phyloP scores from a whole-genome alignment of 2,113 vertebrate genomes.

The Zapornia atra region DNA sequence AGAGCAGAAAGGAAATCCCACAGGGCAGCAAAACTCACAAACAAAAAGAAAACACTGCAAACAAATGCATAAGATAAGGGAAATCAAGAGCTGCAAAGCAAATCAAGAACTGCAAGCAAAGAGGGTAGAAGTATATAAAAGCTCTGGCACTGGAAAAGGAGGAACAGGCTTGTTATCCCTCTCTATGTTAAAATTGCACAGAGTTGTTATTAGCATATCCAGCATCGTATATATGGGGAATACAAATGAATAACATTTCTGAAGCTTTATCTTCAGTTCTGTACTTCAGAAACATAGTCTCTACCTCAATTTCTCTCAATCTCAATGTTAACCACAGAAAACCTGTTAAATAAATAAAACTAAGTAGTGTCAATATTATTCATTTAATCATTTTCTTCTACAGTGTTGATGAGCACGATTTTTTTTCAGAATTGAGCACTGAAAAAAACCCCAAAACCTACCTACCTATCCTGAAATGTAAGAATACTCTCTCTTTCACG shows the following conservation, averaged over 20 bases:
- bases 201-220: neutral
- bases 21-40: neutral
- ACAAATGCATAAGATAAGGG: neutral
- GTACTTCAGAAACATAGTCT: neutral
- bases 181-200: neutral
- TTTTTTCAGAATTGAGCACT: neutral
- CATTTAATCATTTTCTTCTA: neutral
- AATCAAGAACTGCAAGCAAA: neutral
- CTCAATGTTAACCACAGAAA: neutral
- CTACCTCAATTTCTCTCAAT: neutral
- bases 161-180: neutral
- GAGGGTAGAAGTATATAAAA: neutral
- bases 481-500: neutral
- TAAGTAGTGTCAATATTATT: neutral
- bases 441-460: neutral
- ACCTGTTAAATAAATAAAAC: neutral
- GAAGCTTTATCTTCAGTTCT: neutral
- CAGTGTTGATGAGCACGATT: neutral
- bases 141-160: neutral
- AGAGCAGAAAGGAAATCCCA: neutral
- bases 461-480: neutral
- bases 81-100: constrained; percentile 10
- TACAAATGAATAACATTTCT: neutral
- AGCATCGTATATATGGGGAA: neutral
- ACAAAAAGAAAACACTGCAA: neutral